Base-by-base conservation (phyloP, 2,888 invertebrate genomes). In the Apotomis turbidana region DNA sequence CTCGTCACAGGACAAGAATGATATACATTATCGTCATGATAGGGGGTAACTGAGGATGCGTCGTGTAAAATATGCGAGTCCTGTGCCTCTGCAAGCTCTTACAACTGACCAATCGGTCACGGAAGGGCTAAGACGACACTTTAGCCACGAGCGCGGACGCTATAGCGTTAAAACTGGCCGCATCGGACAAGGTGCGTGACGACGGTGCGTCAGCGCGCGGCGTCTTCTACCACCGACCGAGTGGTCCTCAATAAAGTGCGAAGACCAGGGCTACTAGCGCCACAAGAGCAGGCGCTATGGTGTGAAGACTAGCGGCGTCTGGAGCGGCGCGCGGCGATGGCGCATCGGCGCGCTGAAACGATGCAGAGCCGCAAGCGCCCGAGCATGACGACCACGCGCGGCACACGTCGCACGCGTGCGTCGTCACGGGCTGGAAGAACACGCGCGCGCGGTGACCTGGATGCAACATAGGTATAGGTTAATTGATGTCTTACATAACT, bases 361-460 rank as follows among this genome's bases (percentile, higher is more conserved):
- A 83, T 9, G 85, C 77, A 3, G 87, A 74, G 58, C 93, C 93
- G 78, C 93, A 93, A 5, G 90, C 91, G 75, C 86, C 85, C 13
- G 84, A 84, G 78, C 93, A 93, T 52, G 93, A 89, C 77, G 78
- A 79, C 92, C 93, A 93, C 77, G 81, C 83, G 79, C 97, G 96
- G 83, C 98, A 98, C 81, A 97, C 96, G 90, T 97, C 97, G 86
- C 97, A 98, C 15, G 97, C 92, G 1, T 95, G 96, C 51, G 96
- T 95, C 74, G 93, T 90, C 62, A 95, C 94, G 4, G 96, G 95
- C 76, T 95, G 95, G 90, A 97, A 98, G 90, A 98, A 98, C 78
- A 96, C 95, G 77, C 97, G 94, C 0, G 97, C 97, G 82, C 96
- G 95, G 80, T 97, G 96, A 80, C 97, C 97, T 97, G 83, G n/a